Percentiles rank a stretch among this genome's conserved stretches.
These are phyloP conservation scores for Oxyteleia sp. DNA, from an alignment of 2,888 invertebrate species.

Conservation along the genomic window DNA sequence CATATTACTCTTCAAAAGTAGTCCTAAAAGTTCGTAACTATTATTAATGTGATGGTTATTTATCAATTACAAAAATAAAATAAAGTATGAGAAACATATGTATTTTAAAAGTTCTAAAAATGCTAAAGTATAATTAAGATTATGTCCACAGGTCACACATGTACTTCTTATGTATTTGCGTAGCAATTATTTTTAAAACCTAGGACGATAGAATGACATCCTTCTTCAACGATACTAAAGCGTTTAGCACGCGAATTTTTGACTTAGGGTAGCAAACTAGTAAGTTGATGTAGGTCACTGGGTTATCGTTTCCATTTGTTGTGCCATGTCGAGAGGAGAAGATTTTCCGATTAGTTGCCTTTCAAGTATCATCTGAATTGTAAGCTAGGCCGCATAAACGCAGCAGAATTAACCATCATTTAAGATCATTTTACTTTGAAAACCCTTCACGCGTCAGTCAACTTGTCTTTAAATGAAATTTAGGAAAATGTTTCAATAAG, in stretches of 20 bases:
- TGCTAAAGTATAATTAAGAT: too few relatives aligned
- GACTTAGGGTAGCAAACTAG: constrained; percentile 43
- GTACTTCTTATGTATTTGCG: too few relatives aligned
- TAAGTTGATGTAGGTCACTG: constrained; percentile 80
- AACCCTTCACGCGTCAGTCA: constrained; percentile 2
- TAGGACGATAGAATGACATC: constrained; percentile 36
- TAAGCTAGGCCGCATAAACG: constrained; percentile 26
- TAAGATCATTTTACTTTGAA: constrained; percentile 8
- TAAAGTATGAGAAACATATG: too few relatives aligned
- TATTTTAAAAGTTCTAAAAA: too few relatives aligned
- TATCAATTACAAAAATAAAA: too few relatives aligned
- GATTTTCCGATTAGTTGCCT: constrained; percentile 81
- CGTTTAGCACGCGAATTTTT: constrained; percentile 66
- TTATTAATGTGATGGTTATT: too few relatives aligned
- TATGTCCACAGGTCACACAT: too few relatives aligned
- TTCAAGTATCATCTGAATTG: constrained; percentile 49
- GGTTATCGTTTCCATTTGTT: constrained; percentile 81
- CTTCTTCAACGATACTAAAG: constrained; percentile 74
- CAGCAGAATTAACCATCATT: constrained; percentile 30
- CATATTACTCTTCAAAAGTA: too few relatives aligned
- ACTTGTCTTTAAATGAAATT: not conserved
- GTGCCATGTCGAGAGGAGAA: constrained; percentile 67
- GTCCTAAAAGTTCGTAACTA: too few relatives aligned
- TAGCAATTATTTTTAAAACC: constrained; percentile 7
- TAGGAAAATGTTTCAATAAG: not conserved